Conservation (phyloP, 2,797 vertebrate genomes). For the Helarctos malayanus region DNA sequence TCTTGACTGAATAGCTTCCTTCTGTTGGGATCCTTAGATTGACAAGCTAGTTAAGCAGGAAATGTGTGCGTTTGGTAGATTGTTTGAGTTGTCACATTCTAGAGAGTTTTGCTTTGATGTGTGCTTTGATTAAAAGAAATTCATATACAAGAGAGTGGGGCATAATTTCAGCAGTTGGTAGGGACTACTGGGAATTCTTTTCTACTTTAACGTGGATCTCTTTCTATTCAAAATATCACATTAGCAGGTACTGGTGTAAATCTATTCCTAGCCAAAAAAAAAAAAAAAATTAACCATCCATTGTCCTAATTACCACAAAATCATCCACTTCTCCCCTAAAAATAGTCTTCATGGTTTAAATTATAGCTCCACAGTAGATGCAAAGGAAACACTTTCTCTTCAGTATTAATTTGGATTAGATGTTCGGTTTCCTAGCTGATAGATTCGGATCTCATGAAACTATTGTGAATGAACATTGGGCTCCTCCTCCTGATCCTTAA, state of each 20-base stretch:
- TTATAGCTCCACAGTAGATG: not conserved
- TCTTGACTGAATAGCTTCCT: constrained; percentile 58
- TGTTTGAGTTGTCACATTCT: constrained; percentile 37
- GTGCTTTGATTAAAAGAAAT: constrained; percentile 61
- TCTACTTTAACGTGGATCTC: not conserved
- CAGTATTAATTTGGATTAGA: not conserved
- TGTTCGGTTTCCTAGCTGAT: not conserved
- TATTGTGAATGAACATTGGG: not conserved
- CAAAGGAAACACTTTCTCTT: not conserved
- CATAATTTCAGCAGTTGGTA: constrained; percentile 24
- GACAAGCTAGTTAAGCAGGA: constrained; percentile 58
- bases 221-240: constrained; percentile 46
- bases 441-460: not conserved
- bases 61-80: constrained; percentile 27
- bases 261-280: not conserved
- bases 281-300: not conserved
- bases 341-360: constrained; percentile 11
- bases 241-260: constrained; percentile 3
- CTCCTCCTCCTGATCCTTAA: not conserved
- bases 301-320: not conserved
- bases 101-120: constrained; percentile 42
- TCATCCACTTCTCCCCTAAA: constrained; percentile 11
- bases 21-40: constrained; percentile 48
- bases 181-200: not conserved
- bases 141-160: not conserved